Evolutionary conservation across 2,113 vertebrate species (phyloP).

Genomic region (Gasterosteus nipponicus): DNA sequence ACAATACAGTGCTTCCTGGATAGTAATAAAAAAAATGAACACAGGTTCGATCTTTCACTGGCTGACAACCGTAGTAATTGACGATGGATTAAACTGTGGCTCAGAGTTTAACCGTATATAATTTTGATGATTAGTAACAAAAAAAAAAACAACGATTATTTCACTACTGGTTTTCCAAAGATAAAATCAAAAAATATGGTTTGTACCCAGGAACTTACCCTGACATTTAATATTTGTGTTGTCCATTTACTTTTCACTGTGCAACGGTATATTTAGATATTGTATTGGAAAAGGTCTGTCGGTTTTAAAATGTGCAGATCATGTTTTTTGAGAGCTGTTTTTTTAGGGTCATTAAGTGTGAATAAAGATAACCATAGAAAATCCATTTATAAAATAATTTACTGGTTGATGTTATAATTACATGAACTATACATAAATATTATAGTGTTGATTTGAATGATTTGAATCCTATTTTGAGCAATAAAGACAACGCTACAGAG

Average conservation of each 20-base stretch:
- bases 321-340: neutral
- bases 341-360: neutral
- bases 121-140: neutral
- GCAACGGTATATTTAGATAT: neutral
- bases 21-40: neutral
- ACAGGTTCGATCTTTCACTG: too few relatives aligned
- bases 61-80: neutral
- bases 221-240: neutral
- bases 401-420: neutral
- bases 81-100: neutral
- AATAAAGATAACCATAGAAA: neutral
- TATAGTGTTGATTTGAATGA: neutral
- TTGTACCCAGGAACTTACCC: constrained; percentile 8
- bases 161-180: too few relatives aligned
- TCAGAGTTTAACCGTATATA: neutral
- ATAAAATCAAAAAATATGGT: too few relatives aligned
- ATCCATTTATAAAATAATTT: neutral
- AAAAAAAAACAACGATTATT: neutral
- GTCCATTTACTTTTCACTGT: neutral
- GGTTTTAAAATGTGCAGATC: neutral
- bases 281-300: neutral
- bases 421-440: neutral
- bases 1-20: neutral
- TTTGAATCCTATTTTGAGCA: neutral
- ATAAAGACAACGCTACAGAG: too few relatives aligned